A percentile compares a stretch with the other conserved stretches of the same genome.
Conservation (phyloP, 2,113 vertebrate genomes). For the Corythoichthys intestinalis region DNA sequence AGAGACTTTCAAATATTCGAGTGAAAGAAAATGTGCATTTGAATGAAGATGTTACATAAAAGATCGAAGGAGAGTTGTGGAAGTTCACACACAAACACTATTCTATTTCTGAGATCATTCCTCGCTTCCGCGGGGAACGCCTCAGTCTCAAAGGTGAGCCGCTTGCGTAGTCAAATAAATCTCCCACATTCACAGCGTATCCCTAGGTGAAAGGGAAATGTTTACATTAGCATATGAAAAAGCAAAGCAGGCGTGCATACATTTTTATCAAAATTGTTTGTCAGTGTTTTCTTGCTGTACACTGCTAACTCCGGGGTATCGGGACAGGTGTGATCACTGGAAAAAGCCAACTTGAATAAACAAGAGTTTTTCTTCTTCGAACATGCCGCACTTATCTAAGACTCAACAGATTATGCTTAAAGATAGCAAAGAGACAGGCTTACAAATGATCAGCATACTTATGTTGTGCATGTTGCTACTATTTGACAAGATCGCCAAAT, state of each 20-base stretch:
- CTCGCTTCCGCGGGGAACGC: conserved; percentile 19
- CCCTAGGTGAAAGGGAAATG: conserved; percentile 47
- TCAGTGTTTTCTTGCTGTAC: conserved; percentile 49
- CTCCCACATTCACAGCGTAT: conserved; percentile 48
- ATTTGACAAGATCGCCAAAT: neutral
- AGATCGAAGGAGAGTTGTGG: conserved; percentile 20
- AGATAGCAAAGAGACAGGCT: neutral
- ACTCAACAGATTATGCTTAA: neutral
- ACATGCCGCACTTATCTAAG: conserved; percentile 10
- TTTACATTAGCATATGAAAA: conserved; percentile 62
- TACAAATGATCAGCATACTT: neutral
- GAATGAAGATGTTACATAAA: conserved; percentile 35
- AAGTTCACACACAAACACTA: conserved; percentile 32
- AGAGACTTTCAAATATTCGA: conserved; percentile 34
- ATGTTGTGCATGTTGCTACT: neutral
- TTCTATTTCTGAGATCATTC: conserved; percentile 37
- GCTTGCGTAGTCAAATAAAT: conserved; percentile 39
- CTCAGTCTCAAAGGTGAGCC: conserved; percentile 41
- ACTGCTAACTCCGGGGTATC: conserved; percentile 33
- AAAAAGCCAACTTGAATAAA: conserved; percentile 47
- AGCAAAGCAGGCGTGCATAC: conserved; percentile 50
- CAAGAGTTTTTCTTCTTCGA: conserved; percentile 20
- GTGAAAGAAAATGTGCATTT: conserved; percentile 14
- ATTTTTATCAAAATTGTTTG: conserved; percentile 67
- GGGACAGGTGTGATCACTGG: conserved; percentile 33